A percentile compares a stretch with the other conserved stretches of the same genome.
Conservation (phyloP, 1,140 invertebrate species). For the Nasonia vitripennis region DNA sequence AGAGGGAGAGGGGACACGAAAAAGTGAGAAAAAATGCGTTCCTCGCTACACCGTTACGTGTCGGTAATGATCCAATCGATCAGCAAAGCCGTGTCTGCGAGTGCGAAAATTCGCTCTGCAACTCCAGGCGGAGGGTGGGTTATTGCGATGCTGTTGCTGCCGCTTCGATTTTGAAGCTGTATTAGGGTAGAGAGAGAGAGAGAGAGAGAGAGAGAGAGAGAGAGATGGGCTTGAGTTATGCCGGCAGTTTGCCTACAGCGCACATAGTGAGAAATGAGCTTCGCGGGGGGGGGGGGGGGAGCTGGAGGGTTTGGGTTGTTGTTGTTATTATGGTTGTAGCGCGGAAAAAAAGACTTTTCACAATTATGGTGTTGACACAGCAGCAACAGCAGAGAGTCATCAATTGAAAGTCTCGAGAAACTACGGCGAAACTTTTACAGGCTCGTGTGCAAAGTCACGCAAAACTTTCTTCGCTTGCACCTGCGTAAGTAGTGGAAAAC, state of each 20-base stretch:
- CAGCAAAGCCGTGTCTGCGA: not conserved
- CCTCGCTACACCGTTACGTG: not conserved
- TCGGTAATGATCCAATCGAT: slow-evolving; percentile 36
- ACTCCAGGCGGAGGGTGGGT: not conserved
- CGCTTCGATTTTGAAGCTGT: slow-evolving; percentile 6
- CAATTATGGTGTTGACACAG: no score
- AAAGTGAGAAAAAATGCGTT: not conserved
- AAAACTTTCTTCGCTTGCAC: no score
- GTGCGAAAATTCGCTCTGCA: not conserved
- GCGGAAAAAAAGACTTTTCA: no score
- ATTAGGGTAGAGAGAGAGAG: not conserved
- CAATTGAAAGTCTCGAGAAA: no score
- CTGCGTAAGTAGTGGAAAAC: no score
- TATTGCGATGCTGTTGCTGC: not conserved
- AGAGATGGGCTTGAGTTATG: not conserved
- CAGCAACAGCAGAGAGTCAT: no score
- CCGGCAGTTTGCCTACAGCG: not conserved
- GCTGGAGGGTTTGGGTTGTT: not conserved
- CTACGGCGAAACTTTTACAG: no score
- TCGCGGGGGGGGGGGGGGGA: not conserved
- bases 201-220: not conserved
- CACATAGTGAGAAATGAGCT: not conserved
- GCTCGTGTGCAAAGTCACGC: no score
- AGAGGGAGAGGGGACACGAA: not conserved
- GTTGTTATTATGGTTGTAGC: no score